Conservation (phyloP, 2,113 vertebrate genomes). For the Scytalopus superciliaris region DNA sequence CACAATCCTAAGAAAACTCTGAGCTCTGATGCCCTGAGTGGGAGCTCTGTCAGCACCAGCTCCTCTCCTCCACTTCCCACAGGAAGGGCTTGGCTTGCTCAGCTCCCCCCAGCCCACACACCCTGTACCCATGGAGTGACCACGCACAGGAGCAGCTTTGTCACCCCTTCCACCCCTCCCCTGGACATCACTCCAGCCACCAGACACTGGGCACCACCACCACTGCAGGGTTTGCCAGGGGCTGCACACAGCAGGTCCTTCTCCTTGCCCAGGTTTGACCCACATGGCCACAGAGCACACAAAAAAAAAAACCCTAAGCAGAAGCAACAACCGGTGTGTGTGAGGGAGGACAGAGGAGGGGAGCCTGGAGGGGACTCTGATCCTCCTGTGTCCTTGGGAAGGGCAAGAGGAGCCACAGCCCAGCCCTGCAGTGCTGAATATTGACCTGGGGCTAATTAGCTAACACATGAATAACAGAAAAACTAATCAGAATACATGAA, state of each 20-base stretch:
- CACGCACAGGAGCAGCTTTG: not conserved
- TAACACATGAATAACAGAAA: not conserved
- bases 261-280: not conserved
- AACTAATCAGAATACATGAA: not conserved
- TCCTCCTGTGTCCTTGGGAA: not conserved
- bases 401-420: rapidly evolving
- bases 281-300: not conserved
- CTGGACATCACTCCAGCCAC: no score
- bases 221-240: no score
- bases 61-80: not conserved
- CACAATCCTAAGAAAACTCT: not conserved
- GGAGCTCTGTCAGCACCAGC: not conserved
- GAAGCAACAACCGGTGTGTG: not conserved
- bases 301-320: not conserved
- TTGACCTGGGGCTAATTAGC: not conserved
- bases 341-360: not conserved
- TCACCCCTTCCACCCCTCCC: not conserved
- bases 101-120: not conserved
- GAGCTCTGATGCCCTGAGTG: not conserved
- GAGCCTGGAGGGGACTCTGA: not conserved
- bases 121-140: rapidly evolving
- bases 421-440: not conserved
- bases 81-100: not conserved
- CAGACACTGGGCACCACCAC: no score
- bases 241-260: rapidly evolving